Evolutionary conservation across 2,113 vertebrate species (phyloP).

Genomic region (Raja brachyura): DNA sequence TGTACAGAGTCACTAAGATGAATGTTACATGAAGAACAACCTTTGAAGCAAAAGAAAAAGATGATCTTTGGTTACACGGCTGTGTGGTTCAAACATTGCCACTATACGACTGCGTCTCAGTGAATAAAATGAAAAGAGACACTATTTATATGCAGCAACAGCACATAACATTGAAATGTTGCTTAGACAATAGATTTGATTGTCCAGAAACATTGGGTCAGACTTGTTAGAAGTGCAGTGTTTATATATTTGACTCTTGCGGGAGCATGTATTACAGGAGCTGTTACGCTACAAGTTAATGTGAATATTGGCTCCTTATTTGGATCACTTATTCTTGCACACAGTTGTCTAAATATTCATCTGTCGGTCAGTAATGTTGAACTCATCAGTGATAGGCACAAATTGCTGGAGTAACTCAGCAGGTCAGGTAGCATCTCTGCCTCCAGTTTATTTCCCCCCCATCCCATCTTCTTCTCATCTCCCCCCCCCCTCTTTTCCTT

Average conservation of each 20-base stretch:
- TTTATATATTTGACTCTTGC: background rate
- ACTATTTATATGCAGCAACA: conserved; percentile 20
- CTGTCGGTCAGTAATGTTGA: too few species aligned
- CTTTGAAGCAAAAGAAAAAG: conserved; percentile 38
- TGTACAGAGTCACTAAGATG: conserved; percentile 25
- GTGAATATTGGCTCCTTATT: background rate
- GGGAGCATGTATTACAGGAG: background rate
- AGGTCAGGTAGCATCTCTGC: too few species aligned
- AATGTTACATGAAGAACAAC: conserved; percentile 35
- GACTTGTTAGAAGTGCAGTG: background rate
- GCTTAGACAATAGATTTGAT: conserved; percentile 30
- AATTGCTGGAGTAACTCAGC: too few species aligned
- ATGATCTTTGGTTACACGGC: conserved; percentile 35
- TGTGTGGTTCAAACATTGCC: background rate
- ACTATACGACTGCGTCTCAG: background rate
- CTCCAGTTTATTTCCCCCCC: too few species aligned
- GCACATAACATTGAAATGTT: background rate
- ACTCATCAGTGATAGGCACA: too few species aligned
- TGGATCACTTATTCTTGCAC: background rate
- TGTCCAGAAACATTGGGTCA: conserved; percentile 28
- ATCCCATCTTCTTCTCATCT: too few species aligned
- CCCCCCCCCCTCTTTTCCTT: too few species aligned
- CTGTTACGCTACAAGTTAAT: background rate
- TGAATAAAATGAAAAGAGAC: conserved; percentile 35
- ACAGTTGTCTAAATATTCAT: too few species aligned